Base-by-base conservation (phyloP, 2,888 invertebrate genomes). In the Pyrocoelia pectoralis region DNA sequence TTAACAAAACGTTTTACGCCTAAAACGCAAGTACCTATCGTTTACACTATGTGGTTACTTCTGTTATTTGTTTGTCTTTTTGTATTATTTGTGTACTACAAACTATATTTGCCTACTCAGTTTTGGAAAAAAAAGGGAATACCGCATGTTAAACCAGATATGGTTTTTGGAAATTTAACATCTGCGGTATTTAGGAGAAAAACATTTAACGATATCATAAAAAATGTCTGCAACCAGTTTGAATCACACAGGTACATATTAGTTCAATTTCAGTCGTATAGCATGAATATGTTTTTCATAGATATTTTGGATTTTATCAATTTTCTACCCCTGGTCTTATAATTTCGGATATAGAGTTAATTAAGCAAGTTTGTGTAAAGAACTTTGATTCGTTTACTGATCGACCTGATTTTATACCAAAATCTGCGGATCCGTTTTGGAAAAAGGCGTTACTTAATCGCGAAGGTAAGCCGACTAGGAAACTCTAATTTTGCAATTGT, bases 281-380 rank as follows among this genome's bases (percentile, higher is more conserved):
- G 13, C 14, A 41, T 41, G n/a, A n/a, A n/a, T n/a, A n/a, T n/a
- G n/a, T n/a, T n/a, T n/a, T 3, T 46, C 17, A 5, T 8, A 46
- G 46, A 17, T 46, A 46, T 18, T 46, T 46, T 17, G 46, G 46
- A 17, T 46, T 46, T 18, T 46, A 46, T 10, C 17, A 46, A 10
- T 46, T 46, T 10, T 15, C n/a, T n/a, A 9, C 9, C 14, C 46
- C 46, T 5, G 3, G 2, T 8, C 17, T 46, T 3, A 10, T 46
- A 2, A 17, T 46, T 17, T n/a, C 9, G 15, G 46, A 46, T 10
- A 15, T 10, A 8, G 17, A 46, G 5, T 17, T 46, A 18, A 46
- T 46, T 17, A 46, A 46, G 15, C n/a, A 43, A 9, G 15, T 46
- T 17, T 46, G 15, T n/a, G n/a, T 46, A 17, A 46, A 46, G 15